A percentile compares a stretch with the other conserved stretches of the same genome.
Conservation (phyloP, 2,888 invertebrate species). For the Dasypogon diadema region DNA sequence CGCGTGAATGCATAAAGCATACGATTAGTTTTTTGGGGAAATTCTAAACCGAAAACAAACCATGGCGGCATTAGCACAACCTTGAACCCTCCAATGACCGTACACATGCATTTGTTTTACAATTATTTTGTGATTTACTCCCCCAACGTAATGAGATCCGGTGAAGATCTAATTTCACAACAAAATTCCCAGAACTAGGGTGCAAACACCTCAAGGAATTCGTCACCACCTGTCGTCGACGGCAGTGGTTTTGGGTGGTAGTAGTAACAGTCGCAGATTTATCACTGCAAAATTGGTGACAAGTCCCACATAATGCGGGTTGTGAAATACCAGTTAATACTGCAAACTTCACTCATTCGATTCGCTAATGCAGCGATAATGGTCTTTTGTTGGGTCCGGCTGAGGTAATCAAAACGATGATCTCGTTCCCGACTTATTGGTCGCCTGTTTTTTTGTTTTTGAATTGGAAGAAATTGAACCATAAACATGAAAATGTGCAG, state of each 20-base stretch:
- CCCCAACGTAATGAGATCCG: not conserved
- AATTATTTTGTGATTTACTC: not conserved
- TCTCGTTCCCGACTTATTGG: not conserved
- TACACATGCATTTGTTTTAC: not conserved
- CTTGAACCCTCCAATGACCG: conserved; percentile 7
- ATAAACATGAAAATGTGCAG: not conserved
- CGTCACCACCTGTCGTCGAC: not conserved
- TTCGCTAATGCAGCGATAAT: not conserved
- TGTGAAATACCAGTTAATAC: not conserved
- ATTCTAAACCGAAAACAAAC: not conserved
- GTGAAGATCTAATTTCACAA: conserved; percentile 10
- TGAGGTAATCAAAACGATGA: not conserved
- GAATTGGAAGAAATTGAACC: not conserved
- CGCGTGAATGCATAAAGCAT: not conserved
- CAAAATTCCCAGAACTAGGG: conserved; percentile 5
- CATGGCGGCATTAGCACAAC: not conserved
- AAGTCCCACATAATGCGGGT: not conserved
- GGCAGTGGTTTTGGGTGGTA: not conserved
- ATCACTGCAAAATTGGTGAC: not conserved
- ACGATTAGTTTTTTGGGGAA: not conserved
- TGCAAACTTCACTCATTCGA: not conserved
- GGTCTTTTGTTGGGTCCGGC: not conserved
- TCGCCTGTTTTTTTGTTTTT: not conserved
- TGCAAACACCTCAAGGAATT: not conserved
- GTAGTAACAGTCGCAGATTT: not conserved